phyloP scores from a whole-genome alignment of 2,888 invertebrate genomes.

The Euproctis similis region DNA sequence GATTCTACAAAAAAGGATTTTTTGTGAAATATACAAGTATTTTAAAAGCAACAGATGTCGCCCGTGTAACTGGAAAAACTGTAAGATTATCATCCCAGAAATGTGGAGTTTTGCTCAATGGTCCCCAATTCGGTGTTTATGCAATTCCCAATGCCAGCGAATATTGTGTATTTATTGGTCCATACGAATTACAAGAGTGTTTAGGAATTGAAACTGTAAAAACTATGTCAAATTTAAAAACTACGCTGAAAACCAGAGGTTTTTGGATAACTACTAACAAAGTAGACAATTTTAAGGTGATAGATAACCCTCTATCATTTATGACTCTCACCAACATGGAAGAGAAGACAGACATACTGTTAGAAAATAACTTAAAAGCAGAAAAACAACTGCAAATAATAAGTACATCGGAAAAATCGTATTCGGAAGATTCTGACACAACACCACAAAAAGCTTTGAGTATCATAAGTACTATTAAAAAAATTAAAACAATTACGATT shows the following conservation, averaged over 20 bases:
- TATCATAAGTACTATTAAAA: slow-evolving; percentile 5
- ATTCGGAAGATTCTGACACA: slow-evolving; percentile 6
- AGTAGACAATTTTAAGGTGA: slow-evolving; percentile 50
- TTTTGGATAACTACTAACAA: slow-evolving; percentile 59
- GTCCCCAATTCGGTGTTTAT: slow-evolving; percentile 61
- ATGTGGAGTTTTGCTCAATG: slow-evolving; percentile 27
- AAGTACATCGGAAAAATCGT: slow-evolving; percentile 1
- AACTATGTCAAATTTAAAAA: slow-evolving; percentile 20
- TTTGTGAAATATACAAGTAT: slow-evolving; percentile 73
- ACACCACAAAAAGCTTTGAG: slow-evolving; percentile 3
- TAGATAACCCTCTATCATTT: slow-evolving; percentile 56
- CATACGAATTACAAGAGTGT: slow-evolving; percentile 53
- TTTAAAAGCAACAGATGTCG: slow-evolving; percentile 60
- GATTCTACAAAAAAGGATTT: slow-evolving; percentile 65
- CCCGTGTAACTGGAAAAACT: slow-evolving; percentile 61
- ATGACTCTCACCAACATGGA: slow-evolving; percentile 28
- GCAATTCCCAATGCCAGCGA: slow-evolving; percentile 50
- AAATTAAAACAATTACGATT: slow-evolving; percentile 56
- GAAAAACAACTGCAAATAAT: too few species aligned
- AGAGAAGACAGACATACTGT: slow-evolving; percentile 18
- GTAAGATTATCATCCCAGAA: slow-evolving; percentile 59
- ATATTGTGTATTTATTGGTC: slow-evolving; percentile 58
- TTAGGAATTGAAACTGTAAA: slow-evolving; percentile 61
- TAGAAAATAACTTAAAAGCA: slow-evolving; percentile 15
- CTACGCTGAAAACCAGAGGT: slow-evolving; percentile 43